These are phyloP conservation scores for Spilogale gracilis DNA, from an alignment of 2,113 vertebrate species.

Conservation along the genomic window DNA sequence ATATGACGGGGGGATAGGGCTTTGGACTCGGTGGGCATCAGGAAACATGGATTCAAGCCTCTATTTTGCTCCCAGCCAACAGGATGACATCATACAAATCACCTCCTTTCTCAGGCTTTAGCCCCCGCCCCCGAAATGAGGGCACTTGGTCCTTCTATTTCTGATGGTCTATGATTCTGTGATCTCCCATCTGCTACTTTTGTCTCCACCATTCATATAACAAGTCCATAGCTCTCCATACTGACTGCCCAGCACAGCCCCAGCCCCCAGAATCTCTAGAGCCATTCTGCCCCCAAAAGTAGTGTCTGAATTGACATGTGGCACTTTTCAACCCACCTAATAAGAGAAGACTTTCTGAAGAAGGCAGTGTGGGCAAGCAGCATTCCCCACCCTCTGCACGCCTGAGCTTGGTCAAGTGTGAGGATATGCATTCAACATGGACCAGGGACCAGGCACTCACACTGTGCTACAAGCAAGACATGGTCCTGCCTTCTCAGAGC, in stretches of 20 bases:
- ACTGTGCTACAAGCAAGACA: rapidly evolving
- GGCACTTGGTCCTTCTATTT: background rate
- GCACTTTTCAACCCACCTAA: background rate
- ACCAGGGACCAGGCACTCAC: background rate
- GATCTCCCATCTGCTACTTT: background rate
- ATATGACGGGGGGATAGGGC: rapidly evolving
- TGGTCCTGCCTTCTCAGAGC: background rate
- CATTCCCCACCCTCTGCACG: too few species aligned
- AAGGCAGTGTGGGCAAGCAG: background rate
- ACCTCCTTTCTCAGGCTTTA: background rate
- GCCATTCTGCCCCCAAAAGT: background rate
- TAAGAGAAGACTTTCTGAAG: background rate
- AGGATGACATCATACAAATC: background rate
- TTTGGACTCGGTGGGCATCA: rapidly evolving
- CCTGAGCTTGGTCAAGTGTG: background rate
- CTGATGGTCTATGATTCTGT: background rate
- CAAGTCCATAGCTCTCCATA: background rate
- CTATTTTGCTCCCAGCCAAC: background rate
- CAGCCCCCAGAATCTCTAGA: background rate
- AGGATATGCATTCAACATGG: background rate
- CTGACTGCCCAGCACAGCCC: too few species aligned
- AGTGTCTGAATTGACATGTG: background rate
- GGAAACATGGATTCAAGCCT: background rate
- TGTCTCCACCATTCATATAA: background rate
- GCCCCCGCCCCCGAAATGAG: background rate